These are phyloP conservation scores for Agrenia bidenticulata DNA, from an alignment of 2,888 invertebrate genomes.

Conservation along the genomic window DNA sequence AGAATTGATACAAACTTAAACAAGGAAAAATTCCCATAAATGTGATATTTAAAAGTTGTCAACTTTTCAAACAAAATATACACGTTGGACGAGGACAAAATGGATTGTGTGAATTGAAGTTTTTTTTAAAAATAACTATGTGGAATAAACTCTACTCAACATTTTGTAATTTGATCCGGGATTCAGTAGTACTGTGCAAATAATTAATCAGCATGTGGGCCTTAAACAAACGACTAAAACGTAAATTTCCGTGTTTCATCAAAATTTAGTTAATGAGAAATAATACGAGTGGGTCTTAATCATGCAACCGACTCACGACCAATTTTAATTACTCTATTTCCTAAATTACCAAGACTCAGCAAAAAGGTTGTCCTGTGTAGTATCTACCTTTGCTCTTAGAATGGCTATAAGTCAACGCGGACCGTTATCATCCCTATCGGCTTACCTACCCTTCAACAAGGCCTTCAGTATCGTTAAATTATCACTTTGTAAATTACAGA, in stretches of 20 bases:
- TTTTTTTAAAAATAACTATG: no score
- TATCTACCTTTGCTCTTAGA: background rate
- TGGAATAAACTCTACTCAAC: no score
- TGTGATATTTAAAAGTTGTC: no score
- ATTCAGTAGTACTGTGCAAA: conserved; percentile 10
- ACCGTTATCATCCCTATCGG: conserved; percentile 15
- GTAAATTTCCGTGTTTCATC: conserved; percentile 1
- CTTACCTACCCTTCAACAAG: conserved; percentile 9
- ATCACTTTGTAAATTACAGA: conserved; percentile 31
- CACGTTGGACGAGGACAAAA: no score
- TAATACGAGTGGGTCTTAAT: conserved; percentile 18
- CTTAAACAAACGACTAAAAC: background rate
- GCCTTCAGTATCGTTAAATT: conserved; percentile 23
- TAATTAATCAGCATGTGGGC: conserved; percentile 5
- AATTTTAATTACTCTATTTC: conserved; percentile 28
- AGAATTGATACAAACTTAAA: no score
- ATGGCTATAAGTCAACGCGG: conserved; percentile 19
- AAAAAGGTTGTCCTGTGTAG: background rate
- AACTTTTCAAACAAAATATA: no score
- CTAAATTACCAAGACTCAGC: conserved; percentile 5
- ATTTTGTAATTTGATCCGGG: no score
- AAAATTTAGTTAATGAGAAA: conserved; percentile 17
- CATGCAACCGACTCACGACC: conserved; percentile 27
- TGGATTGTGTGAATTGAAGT: no score
- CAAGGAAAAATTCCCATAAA: no score